Percentiles rank a stretch among this genome's conserved stretches.
Conservation (phyloP, 2,888 invertebrate genomes). For the Tupiocoris notatus region DNA sequence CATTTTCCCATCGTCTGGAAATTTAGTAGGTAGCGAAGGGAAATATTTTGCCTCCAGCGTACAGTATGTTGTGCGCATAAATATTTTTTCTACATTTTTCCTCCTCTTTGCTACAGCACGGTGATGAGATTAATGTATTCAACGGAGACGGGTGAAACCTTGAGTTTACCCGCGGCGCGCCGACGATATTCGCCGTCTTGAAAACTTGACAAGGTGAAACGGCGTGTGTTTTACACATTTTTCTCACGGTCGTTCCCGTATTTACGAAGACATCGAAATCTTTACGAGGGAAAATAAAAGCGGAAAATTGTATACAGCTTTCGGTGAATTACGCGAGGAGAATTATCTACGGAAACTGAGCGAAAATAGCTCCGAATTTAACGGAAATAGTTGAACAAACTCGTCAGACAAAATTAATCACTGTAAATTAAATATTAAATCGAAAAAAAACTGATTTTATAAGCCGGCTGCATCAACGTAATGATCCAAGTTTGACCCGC, state of each 20-base stretch:
- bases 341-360: too few species aligned
- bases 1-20: slow-evolving; percentile 9
- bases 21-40: slow-evolving; percentile 24
- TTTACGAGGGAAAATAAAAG: background rate
- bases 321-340: too few species aligned
- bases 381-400: too few species aligned
- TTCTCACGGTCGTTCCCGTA: background rate
- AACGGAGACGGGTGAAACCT: slow-evolving; percentile 14
- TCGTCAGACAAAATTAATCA: too few species aligned
- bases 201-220: background rate
- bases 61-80: background rate
- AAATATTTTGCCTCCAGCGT: slow-evolving; percentile 3
- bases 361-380: too few species aligned
- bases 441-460: too few species aligned
- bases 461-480: too few species aligned
- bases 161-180: background rate
- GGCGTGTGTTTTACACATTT: background rate
- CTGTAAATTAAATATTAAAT: too few species aligned
- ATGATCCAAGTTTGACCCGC: too few species aligned
- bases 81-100: slow-evolving; percentile 2
- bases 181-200: slow-evolving; percentile 2
- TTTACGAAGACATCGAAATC: background rate
- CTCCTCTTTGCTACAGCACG: background rate
- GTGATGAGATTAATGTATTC: slow-evolving; percentile 26
- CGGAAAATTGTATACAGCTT: too few species aligned